Evolutionary conservation across 2,113 vertebrate genomes (phyloP).

Genomic region (Engystomops pustulosus): DNA sequence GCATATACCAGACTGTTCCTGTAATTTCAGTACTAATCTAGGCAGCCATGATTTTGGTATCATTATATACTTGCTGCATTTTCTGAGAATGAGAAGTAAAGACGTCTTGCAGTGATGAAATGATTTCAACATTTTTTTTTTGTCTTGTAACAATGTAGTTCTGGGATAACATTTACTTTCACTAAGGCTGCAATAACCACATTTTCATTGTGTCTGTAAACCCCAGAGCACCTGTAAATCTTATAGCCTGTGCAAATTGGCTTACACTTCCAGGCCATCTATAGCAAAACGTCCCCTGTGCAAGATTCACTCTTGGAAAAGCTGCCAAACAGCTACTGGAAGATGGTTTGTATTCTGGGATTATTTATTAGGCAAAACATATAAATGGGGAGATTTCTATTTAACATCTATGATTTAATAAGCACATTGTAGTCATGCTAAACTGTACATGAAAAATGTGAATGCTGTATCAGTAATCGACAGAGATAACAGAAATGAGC

Average conservation of each 20-base stretch:
- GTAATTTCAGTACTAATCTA: neutral
- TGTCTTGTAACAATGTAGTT: slow-evolving; percentile 24
- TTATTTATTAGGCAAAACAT: neutral
- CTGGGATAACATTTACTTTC: slow-evolving; percentile 34
- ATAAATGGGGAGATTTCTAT: neutral
- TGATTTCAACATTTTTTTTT: slow-evolving; percentile 31
- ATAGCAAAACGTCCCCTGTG: slow-evolving; percentile 41
- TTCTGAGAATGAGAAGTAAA: neutral
- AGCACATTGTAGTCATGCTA: neutral
- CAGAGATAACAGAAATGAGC: too few relatives aligned
- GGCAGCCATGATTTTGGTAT: neutral
- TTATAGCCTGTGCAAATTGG: slow-evolving; percentile 51
- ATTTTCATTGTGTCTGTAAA: slow-evolving; percentile 48
- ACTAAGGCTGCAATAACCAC: slow-evolving; percentile 43
- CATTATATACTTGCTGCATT: slow-evolving; percentile 5
- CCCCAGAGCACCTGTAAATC: slow-evolving; percentile 37
- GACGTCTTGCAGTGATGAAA: slow-evolving; percentile 19
- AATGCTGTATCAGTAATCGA: neutral
- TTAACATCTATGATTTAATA: neutral
- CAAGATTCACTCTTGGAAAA: slow-evolving; percentile 37
- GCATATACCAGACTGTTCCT: neutral
- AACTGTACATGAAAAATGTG: neutral
- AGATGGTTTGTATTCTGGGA: slow-evolving; percentile 28
- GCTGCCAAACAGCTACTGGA: slow-evolving; percentile 19
- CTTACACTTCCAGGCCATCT: slow-evolving; percentile 44